Conservation (phyloP, 2,797 vertebrate genomes). For the Amniataba percoides region DNA sequence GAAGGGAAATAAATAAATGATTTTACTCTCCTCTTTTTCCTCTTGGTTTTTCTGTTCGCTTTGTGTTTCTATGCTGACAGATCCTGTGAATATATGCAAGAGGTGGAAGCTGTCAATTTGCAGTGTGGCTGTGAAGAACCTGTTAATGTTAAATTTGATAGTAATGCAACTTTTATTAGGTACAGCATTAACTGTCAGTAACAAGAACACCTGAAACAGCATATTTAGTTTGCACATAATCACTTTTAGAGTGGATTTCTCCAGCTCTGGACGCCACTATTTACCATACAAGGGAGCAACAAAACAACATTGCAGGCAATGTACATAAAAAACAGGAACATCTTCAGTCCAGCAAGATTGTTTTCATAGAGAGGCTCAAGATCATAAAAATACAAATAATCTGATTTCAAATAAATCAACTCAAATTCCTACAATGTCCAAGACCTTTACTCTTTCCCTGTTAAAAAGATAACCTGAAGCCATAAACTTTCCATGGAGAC, state of each 20-base stretch:
- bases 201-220: not conserved
- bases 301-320: not conserved
- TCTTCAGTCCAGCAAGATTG: no score
- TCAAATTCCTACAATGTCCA: not conserved
- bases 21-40: not conserved
- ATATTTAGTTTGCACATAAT: not conserved
- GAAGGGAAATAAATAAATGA: not conserved
- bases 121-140: slow-evolving; percentile 5
- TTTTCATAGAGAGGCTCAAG: not conserved
- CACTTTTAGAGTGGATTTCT: not conserved
- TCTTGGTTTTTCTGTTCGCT: not conserved
- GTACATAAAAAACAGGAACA: not conserved
- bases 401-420: not conserved
- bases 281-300: not conserved
- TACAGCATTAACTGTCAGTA: not conserved
- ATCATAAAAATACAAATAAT: not conserved
- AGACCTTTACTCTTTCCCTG: not conserved
- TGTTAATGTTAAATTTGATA: slow-evolving; percentile 23
- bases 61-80: slow-evolving; percentile 4
- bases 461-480: not conserved
- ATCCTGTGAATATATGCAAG: slow-evolving; percentile 33
- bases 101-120: slow-evolving; percentile 16
- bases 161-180: slow-evolving; percentile 12
- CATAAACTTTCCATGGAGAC: not conserved
- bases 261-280: not conserved